Conservation (phyloP, 1,140 invertebrate species). For the Melitaea cinxia region DNA sequence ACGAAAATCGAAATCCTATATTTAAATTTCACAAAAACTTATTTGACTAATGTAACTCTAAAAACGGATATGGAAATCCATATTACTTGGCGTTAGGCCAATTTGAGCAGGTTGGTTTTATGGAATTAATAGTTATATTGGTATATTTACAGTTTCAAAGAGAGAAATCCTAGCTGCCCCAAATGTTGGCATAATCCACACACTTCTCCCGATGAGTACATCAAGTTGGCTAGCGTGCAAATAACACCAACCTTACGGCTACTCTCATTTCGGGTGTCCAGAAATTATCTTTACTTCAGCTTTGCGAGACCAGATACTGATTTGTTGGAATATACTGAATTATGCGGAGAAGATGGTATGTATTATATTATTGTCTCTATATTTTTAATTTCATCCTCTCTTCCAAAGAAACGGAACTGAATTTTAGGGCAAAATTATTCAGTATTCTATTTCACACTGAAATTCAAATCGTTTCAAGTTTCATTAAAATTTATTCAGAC, state of each 20-base stretch:
- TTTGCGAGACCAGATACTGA: conserved; percentile 57
- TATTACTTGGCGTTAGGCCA: too few relatives aligned
- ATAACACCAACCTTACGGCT: conserved; percentile 49
- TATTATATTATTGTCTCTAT: background rate
- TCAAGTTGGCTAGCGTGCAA: conserved; percentile 51
- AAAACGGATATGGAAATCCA: too few relatives aligned
- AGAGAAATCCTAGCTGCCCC: conserved; percentile 24
- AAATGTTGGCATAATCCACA: conserved; percentile 31
- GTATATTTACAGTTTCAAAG: conserved; percentile 34
- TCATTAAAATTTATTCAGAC: too few relatives aligned
- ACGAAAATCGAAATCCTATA: too few relatives aligned
- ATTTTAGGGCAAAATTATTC: too few relatives aligned
- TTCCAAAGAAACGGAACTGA: too few relatives aligned
- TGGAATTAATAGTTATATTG: background rate
- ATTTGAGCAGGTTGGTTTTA: background rate
- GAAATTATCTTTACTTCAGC: conserved; percentile 59
- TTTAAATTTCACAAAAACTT: too few relatives aligned
- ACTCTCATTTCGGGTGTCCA: conserved; percentile 59
- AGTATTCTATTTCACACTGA: too few relatives aligned
- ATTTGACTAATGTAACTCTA: too few relatives aligned
- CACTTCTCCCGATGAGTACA: conserved; percentile 21
- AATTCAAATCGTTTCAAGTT: too few relatives aligned
- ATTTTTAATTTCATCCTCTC: too few relatives aligned
- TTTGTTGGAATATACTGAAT: conserved; percentile 51
- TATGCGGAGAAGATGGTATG: conserved; percentile 41